Evolutionary conservation across 2,797 vertebrate genomes (phyloP), one percentile per base, ranked within the genome.

Genomic region (Thamnophis elegans): DNA sequence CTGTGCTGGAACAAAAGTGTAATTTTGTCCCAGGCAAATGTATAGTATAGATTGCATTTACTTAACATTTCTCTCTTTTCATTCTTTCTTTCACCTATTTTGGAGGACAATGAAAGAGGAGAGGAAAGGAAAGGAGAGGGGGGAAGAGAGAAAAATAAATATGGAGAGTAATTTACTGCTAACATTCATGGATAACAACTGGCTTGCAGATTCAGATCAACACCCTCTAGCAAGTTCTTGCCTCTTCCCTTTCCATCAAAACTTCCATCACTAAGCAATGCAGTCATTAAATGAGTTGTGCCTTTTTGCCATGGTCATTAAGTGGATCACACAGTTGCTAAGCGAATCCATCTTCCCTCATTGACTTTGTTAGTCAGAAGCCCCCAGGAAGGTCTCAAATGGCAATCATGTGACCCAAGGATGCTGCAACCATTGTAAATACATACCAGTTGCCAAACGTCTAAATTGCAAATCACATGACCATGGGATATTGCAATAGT

Each of bases 1-100:
- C 95, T 94, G 92, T 93, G 91, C 58, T 91, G 93, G 93, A 95
- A 85, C 32, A 68, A 73, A 89, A 16, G 6, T 36, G 6, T 90
- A 95, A 88, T 42, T 95, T 92, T 90, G 36, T 88, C 89, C 92
- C 88, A 58, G 89, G 94, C 91, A 92, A 90, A 91, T 18, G 88
- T 93, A 42, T 87, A 90, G 56, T 54, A 87, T 22, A 28, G n/a
- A n/a, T 87, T 86, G 51, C 68, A 89, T 42, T 28, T 56, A 88
- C 56, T 86, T 60, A 73, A 82, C 59, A 60, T 58, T 36, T 4
- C 28, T 65, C 9, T 32, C 25, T 20, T 88, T 47, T 73, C 28
- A 32, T 86, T 86, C 4, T 9, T 62, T 59, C 36, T 94, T 88
- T n/a, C 28, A 91, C 88, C 92, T 3, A 36, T 28, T 88, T 56